Base-by-base conservation (phyloP, 2,888 invertebrate genomes). In the Osmoderma eremita region DNA sequence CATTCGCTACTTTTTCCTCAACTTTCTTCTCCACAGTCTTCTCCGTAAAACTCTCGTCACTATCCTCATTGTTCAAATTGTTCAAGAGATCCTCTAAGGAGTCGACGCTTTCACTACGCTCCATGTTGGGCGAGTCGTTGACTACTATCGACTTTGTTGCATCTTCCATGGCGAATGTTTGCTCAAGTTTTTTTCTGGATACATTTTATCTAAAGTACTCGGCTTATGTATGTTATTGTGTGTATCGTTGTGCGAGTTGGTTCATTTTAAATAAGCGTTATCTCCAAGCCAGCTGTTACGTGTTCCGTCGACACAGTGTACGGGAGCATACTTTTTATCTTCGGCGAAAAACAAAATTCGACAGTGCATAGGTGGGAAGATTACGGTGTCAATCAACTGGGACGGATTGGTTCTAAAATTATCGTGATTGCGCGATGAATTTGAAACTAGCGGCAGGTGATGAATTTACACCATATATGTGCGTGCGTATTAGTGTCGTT, bases 71-170 rank as follows among this genome's bases (percentile, higher is more conserved):
- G 51, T 70, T 63, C 48, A 75, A 65, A 63, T 70, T 65, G 54
- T 75, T 74, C 42, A 75, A 68, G 50, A 75, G 71, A 56, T 74
- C 73, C 38, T 70, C 63, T 13, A 75, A 58, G 15, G 75, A 75
- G 42, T 72, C 73, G 2, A 69, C 54, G 61, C 73, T 73, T 8
- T 66, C 68, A 41, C 62, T 63, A 38, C 63, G 54, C 22, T 62
- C 64, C 63, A 68, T 68, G 3, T 41, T 67, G 2, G 22, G 20
- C 6, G 22, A 30, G 6, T 53, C 13, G 15, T 30, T 15, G 15
- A 58, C 30, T 17, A 45, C 15, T 15, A 45, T 42, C 13, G 30
- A 13, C n/a, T 51, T 13, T 6, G 50, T 6, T n/a, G 30, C 42
- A 24, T 58, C 58, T 24, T 58, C 24, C 58, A 58, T 30, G 17